Evolutionary conservation across 2,113 vertebrate species (phyloP).

Genomic region (Tor tambroides): DNA sequence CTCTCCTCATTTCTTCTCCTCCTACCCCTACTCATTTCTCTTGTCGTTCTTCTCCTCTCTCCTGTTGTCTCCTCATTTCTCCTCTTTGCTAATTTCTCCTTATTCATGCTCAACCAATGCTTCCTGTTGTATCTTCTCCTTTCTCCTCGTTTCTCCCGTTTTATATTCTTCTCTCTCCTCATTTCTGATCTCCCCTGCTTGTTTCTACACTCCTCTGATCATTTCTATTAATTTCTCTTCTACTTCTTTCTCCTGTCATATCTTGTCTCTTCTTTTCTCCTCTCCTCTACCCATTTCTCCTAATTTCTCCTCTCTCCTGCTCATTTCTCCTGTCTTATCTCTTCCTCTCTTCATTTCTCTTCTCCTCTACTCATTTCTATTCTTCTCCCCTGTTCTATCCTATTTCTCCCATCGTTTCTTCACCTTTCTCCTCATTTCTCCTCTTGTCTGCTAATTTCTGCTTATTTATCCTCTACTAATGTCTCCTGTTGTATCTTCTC

Average conservation of each 20-base stretch:
- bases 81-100: background rate
- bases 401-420: background rate
- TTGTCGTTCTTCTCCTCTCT: background rate
- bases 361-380: background rate
- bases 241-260: no score
- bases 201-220: no score
- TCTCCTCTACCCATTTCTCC: background rate
- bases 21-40: no score
- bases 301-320: constrained; percentile 6
- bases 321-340: constrained; percentile 32
- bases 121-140: background rate
- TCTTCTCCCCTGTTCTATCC: background rate
- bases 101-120: background rate
- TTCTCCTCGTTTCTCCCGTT: no score
- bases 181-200: no score
- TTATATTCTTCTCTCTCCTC: no score
- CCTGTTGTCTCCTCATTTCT: background rate
- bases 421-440: no score
- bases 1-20: background rate
- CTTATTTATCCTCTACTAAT: no score
- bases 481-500: no score
- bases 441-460: no score
- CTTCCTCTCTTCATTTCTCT: background rate
- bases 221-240: no score
- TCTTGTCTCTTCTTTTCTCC: no score